phyloP scores from a whole-genome alignment of 2,888 invertebrate species.

The Diadromus collaris region DNA sequence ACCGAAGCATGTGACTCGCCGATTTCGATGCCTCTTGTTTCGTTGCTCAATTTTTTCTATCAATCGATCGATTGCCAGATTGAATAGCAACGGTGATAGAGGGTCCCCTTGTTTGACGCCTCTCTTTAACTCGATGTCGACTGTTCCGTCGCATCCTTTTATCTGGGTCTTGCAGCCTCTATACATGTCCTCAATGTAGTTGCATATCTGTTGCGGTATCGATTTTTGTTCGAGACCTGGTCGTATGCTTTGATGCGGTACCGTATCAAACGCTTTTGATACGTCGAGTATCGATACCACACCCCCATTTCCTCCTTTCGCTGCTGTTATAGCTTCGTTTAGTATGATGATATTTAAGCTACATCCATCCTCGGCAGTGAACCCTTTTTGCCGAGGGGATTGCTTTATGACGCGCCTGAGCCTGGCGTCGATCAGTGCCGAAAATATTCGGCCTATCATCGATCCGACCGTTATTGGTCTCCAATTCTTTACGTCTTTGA shows the following conservation, averaged over 20 bases:
- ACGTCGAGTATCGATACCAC: conserved; percentile 59
- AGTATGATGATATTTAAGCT: conserved; percentile 53
- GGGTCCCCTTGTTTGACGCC: conserved; percentile 40
- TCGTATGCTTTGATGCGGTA: conserved; percentile 56
- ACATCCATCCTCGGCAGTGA: conserved; percentile 68
- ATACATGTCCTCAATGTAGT: conserved; percentile 29
- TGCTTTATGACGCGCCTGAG: conserved; percentile 18
- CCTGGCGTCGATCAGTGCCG: conserved; percentile 66
- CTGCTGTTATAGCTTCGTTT: neutral
- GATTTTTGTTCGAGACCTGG: conserved; percentile 35
- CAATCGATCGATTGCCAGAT: conserved; percentile 66
- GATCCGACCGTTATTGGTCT: conserved; percentile 73
- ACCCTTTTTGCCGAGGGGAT: conserved; percentile 70
- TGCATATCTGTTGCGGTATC: neutral
- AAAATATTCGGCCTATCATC: conserved; percentile 69
- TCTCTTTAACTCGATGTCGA: conserved; percentile 16
- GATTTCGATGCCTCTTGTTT: neutral
- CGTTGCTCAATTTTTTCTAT: conserved; percentile 60
- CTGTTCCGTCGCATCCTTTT: neutral
- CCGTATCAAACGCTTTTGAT: conserved; percentile 65
- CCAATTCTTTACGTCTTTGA: conserved; percentile 65
- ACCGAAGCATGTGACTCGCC: neutral
- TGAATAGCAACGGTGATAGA: conserved; percentile 32
- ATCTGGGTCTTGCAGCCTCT: conserved; percentile 28
- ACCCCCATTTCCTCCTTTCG: conserved; percentile 40